Evolutionary conservation across 2,113 vertebrate species (phyloP), one percentile per base, ranked within the genome.

Genomic region (Tupaia chinensis): DNA sequence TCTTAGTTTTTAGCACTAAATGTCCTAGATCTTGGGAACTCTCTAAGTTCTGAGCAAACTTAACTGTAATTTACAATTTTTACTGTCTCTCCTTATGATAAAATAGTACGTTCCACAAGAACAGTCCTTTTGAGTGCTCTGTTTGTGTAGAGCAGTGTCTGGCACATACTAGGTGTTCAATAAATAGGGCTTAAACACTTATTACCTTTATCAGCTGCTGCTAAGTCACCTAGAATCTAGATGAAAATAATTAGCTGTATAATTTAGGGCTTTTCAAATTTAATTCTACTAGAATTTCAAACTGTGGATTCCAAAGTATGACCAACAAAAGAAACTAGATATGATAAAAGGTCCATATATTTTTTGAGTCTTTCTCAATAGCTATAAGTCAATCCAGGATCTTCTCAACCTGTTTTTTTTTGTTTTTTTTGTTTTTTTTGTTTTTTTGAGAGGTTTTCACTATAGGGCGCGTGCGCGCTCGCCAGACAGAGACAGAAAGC

Each of bases 261-360:
- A 19, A 68, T 66, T 90, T 66, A 70, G 34, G 73, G 34, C 10
- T n/a, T 74, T 92, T 87, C 54, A 10, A 44, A 83, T 78, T 92
- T 83, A 87, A 87, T 80, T 79, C 25, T 77, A 74, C 70, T 87
- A 60, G 89, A 76, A 94, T 29, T n/a, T 70, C 65, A 86, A 95
- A 87, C 16, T 23, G 53, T 58, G 74, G 69, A 78, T 68, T 61
- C 25, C 22, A 73, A 84, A 73, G 60, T 85, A 82, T 25, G 70
- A 58, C 29, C 60, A 65, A 78, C 3, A 17, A 89, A 61, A 68
- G 9, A 72, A 91, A 81, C 34, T n/a, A 91, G 77, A 77, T 2
- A 44, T 19, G 10, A 54, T 44, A 90, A 84, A 69, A 60, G 23
- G 19, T 60, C 63, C 3, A 20, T 54, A 12, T 32, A 13, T 72